Percentiles rank a stretch among this genome's conserved stretches.
Conservation (phyloP, 2,113 vertebrate species). For the Corydoras sp. region DNA sequence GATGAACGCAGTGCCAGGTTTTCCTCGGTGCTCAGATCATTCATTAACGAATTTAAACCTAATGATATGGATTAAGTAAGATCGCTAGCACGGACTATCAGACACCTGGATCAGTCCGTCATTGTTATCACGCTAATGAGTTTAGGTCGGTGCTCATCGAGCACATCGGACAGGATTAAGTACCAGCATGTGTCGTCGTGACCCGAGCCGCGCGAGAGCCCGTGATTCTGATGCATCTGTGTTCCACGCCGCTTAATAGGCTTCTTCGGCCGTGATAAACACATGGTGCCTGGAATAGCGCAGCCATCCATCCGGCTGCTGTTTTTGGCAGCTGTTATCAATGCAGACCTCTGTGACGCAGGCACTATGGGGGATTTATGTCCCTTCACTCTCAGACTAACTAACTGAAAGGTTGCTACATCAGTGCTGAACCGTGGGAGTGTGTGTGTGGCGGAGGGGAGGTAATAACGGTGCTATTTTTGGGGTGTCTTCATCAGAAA, state of each 20-base stretch:
- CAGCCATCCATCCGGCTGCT: conserved; percentile 56
- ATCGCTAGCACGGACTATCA: not conserved
- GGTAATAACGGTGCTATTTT: conserved; percentile 41
- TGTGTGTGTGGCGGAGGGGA: not conserved
- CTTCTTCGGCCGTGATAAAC: conserved; percentile 52
- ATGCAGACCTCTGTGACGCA: conserved; percentile 61
- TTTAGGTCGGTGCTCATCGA: conserved; percentile 34
- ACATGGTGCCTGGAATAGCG: conserved; percentile 59
- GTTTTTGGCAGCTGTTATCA: conserved; percentile 67
- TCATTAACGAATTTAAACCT: not conserved
- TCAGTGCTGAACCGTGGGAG: not conserved
- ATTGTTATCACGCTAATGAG: conserved; percentile 27
- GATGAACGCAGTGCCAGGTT: not conserved
- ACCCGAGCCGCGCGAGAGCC: conserved; percentile 13
- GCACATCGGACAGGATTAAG: conserved; percentile 30
- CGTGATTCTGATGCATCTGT: conserved; percentile 32
- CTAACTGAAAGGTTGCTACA: conserved; percentile 28
- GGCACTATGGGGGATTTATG: conserved; percentile 52
- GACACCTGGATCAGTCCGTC: conserved; percentile 6
- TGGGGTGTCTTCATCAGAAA: conserved; percentile 28
- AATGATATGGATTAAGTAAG: too few relatives aligned
- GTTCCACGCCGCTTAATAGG: conserved; percentile 24
- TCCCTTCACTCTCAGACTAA: conserved; percentile 44
- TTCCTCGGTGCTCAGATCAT: not conserved
- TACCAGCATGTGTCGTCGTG: conserved; percentile 16